Conservation (phyloP, 1,140 invertebrate genomes). For the Physella acuta region DNA sequence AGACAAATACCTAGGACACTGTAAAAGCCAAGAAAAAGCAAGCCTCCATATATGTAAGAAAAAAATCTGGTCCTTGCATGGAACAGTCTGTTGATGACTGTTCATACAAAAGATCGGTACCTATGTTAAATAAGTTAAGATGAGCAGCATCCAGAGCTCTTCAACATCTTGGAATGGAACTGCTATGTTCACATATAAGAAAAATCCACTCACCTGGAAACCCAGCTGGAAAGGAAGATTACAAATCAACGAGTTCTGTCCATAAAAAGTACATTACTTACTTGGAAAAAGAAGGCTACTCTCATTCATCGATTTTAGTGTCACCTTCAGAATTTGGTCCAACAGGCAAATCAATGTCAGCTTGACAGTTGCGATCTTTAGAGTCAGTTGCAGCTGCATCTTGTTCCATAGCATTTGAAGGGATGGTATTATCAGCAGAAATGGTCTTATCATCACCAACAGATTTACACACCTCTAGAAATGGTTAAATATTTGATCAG, state of each 20-base stretch:
- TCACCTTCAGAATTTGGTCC: no score
- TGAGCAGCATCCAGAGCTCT: no score
- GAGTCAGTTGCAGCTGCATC: no score
- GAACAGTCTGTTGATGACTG: background rate
- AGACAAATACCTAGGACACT: no score
- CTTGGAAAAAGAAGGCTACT: background rate
- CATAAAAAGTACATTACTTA: slow-evolving; percentile 9
- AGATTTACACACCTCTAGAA: no score
- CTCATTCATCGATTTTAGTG: slow-evolving; percentile 29
- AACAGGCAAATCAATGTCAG: no score
- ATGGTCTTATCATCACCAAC: no score
- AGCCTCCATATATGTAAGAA: background rate
- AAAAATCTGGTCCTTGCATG: slow-evolving; percentile 14
- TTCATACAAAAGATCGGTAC: slow-evolving; percentile 16
- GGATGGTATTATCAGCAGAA: no score
- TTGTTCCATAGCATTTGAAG: no score
- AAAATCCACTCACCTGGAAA: slow-evolving; percentile 24
- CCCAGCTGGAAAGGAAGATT: slow-evolving; percentile 21
- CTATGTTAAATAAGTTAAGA: slow-evolving; percentile 3
- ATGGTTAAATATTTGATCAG: no score
- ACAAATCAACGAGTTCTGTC: slow-evolving; percentile 13
- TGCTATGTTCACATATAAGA: slow-evolving; percentile 1
- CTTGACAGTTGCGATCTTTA: no score
- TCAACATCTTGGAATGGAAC: background rate
- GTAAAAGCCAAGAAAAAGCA: no score